These are phyloP conservation scores for Hylaeus anthracinus DNA, from an alignment of 1,140 invertebrate genomes.

Conservation along the genomic window DNA sequence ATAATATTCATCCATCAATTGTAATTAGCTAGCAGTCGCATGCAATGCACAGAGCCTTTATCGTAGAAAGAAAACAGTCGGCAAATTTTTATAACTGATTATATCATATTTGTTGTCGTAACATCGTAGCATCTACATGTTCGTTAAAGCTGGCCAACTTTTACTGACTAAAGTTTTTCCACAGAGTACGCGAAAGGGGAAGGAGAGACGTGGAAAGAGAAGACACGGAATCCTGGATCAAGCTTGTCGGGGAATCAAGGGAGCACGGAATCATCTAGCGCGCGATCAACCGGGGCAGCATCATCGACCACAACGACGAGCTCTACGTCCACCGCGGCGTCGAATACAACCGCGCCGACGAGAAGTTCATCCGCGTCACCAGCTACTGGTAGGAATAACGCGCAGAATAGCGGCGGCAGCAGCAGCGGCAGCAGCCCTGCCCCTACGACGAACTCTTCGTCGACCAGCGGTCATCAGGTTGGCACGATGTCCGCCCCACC, in stretches of 20 bases:
- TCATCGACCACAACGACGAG: slow-evolving; percentile 64
- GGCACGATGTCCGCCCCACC: slow-evolving; percentile 78
- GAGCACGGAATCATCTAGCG: slow-evolving; percentile 46
- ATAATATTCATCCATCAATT: not conserved
- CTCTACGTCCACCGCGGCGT: slow-evolving; percentile 52
- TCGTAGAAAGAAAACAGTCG: not conserved
- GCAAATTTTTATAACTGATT: not conserved
- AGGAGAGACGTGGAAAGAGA: slow-evolving; percentile 69
- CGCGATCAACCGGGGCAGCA: slow-evolving; percentile 37
- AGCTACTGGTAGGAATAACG: slow-evolving; percentile 41
- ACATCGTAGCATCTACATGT: not conserved
- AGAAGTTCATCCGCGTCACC: slow-evolving; percentile 51
- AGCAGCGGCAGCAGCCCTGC: slow-evolving; percentile 34
- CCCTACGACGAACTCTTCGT: slow-evolving; percentile 34
- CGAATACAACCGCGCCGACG: slow-evolving; percentile 59
- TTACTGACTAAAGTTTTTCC: slow-evolving; percentile 52
- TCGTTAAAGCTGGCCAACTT: no score
- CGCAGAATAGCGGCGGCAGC: slow-evolving; percentile 34
- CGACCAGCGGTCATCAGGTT: slow-evolving; percentile 44
- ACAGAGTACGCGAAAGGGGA: slow-evolving; percentile 67
- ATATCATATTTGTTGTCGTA: not conserved
- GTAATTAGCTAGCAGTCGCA: slow-evolving; percentile 1
- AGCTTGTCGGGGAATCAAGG: slow-evolving; percentile 25
- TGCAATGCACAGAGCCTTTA: not conserved
- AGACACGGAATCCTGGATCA: slow-evolving; percentile 45